Percentiles rank a stretch among this genome's conserved stretches.
These are phyloP conservation scores for Drosophila punjabiensis DNA, from an alignment of 1,140 invertebrate species.

Conservation along the genomic window DNA sequence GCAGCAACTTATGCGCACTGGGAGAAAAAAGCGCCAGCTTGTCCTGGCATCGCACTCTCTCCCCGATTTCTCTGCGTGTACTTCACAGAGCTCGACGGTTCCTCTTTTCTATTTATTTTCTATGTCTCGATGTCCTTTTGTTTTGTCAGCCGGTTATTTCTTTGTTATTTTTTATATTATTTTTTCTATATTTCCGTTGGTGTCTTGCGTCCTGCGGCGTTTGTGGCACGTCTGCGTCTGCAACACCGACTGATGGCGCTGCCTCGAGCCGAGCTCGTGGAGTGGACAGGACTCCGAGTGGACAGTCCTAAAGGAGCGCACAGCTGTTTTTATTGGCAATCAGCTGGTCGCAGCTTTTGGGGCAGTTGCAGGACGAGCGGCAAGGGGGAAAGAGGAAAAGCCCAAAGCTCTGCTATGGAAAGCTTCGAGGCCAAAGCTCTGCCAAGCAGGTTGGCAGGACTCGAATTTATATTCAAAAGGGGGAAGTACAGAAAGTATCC, in stretches of 20 bases:
- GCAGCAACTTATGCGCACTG: slow-evolving; percentile 37
- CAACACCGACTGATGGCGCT: slow-evolving; percentile 71
- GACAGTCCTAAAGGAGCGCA: slow-evolving; percentile 15
- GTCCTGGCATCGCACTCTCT: background rate
- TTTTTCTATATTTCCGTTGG: slow-evolving; percentile 6
- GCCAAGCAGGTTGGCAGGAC: slow-evolving; percentile 21
- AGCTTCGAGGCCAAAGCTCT: background rate
- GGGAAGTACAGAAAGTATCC: background rate
- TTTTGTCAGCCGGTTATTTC: slow-evolving; percentile 27
- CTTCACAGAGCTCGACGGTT: background rate
- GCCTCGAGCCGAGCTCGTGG: background rate
- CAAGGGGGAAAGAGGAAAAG: background rate
- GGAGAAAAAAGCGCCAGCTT: slow-evolving; percentile 20
- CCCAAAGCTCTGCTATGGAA: background rate
- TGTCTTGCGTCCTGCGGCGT: slow-evolving; percentile 38
- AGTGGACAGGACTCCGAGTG: slow-evolving; percentile 44
- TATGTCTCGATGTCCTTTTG: slow-evolving; percentile 44
- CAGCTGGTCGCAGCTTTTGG: slow-evolving; percentile 36
- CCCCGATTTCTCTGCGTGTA: slow-evolving; percentile 13
- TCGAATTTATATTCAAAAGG: background rate
- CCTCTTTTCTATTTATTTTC: slow-evolving; percentile 6
- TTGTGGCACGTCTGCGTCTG: slow-evolving; percentile 75
- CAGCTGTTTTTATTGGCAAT: slow-evolving; percentile 1
- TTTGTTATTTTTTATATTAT: background rate
- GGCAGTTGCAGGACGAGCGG: background rate